These are phyloP conservation scores for Heliconius ethilla DNA, from an alignment of 2,888 invertebrate species.

Conservation along the genomic window DNA sequence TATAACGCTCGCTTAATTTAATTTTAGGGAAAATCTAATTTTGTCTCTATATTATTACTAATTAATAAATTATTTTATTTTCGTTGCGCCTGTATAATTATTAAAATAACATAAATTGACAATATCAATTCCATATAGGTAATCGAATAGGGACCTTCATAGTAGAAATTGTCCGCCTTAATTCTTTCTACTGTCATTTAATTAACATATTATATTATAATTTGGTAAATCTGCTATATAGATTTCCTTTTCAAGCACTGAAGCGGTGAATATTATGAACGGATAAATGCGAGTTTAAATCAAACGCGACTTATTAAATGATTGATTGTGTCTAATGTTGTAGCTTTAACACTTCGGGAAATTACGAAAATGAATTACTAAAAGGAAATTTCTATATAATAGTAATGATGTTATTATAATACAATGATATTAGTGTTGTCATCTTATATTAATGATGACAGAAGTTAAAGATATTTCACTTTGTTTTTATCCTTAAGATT, in stretches of 20 bases:
- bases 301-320: slow-evolving; percentile 50
- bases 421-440: background rate
- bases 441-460: background rate
- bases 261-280: background rate
- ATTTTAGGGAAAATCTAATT: slow-evolving; percentile 15
- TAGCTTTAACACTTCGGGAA: slow-evolving; percentile 45
- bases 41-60: background rate
- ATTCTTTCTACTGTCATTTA: too few species aligned
- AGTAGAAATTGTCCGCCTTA: too few species aligned
- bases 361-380: slow-evolving; percentile 35
- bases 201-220: background rate
- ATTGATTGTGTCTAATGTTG: slow-evolving; percentile 60
- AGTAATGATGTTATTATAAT: background rate
- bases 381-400: slow-evolving; percentile 1
- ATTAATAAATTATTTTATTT: background rate
- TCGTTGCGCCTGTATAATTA: background rate
- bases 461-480: background rate
- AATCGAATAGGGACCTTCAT: too few species aligned
- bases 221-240: background rate
- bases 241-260: background rate
- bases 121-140: too few species aligned
- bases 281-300: slow-evolving; percentile 12
- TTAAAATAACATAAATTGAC: background rate
- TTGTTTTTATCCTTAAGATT: too few species aligned
- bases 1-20: slow-evolving; percentile 25